A percentile compares a stretch with the other conserved stretches of the same genome.
Evolutionary conservation across 2,113 vertebrate genomes (phyloP).

Genomic region (Mesitornis unicolor): DNA sequence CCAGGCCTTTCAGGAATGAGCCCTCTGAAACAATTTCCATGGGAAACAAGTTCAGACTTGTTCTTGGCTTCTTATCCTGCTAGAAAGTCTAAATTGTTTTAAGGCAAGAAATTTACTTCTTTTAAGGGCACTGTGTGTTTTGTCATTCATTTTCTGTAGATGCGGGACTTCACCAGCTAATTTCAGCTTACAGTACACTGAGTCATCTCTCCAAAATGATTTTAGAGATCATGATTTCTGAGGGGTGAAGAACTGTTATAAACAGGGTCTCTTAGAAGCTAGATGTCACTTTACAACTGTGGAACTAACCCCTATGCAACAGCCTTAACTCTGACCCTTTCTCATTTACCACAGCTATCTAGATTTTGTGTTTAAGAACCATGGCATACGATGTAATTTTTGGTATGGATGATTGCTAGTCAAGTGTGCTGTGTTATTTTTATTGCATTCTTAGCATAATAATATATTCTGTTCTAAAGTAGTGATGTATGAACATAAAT

Average conservation of each 20-base stretch:
- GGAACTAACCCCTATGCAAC: background rate
- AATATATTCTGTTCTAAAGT: background rate
- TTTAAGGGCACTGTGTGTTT: background rate
- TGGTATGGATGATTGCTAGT: background rate
- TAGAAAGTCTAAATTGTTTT: background rate
- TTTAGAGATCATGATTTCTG: background rate
- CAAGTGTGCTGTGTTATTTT: background rate
- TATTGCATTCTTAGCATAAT: background rate
- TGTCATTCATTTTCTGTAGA: background rate
- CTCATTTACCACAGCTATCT: background rate
- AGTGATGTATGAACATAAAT: background rate
- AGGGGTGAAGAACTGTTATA: background rate
- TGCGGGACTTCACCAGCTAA: background rate
- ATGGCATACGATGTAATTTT: background rate
- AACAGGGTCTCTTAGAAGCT: background rate
- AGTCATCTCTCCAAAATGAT: background rate
- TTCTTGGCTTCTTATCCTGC: background rate
- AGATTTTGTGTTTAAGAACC: background rate
- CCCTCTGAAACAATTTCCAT: background rate
- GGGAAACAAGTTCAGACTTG: background rate
- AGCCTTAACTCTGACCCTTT: background rate
- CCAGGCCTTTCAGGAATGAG: background rate
- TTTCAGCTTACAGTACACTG: background rate
- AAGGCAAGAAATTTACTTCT: fast-evolving
- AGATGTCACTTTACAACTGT: background rate